Percentiles rank a stretch among this genome's conserved stretches.
Evolutionary conservation across 2,888 invertebrate genomes (phyloP).

Genomic region (Scaptomyza cyrtandrae): DNA sequence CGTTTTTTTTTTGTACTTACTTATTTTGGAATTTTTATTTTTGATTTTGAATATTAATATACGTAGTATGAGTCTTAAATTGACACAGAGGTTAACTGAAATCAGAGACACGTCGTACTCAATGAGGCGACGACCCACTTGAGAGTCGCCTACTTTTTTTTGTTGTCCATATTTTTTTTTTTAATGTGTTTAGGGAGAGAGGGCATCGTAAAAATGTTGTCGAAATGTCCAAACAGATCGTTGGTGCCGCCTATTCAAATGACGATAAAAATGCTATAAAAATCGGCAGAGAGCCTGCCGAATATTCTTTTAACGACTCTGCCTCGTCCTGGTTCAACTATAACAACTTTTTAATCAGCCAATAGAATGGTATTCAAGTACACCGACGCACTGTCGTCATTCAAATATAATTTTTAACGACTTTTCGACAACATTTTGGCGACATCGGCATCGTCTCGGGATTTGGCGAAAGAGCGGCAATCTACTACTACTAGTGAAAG

Average conservation of each 20-base stretch:
- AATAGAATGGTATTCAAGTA: conserved; percentile 56
- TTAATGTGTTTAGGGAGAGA: neutral
- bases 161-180: too few species aligned
- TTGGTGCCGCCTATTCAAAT: conserved; percentile 76
- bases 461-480: conserved; percentile 55
- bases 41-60: conserved; percentile 39
- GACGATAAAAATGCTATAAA: conserved; percentile 81
- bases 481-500: conserved; percentile 51
- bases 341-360: conserved; percentile 70
- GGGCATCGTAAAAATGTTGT: conserved; percentile 66
- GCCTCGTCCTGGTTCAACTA: conserved; percentile 68
- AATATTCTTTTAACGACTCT: conserved; percentile 51
- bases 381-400: conserved; percentile 31
- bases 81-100: conserved; percentile 70
- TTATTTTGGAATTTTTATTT: conserved; percentile 2
- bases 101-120: conserved; percentile 43
- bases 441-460: conserved; percentile 59
- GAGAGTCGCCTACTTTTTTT: conserved; percentile 51
- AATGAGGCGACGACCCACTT: conserved; percentile 60
- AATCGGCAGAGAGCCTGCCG: conserved; percentile 40
- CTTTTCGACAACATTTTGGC: conserved; percentile 62
- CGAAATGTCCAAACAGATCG: conserved; percentile 81
- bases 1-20: conserved; percentile 26
- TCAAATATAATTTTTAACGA: conserved; percentile 57
- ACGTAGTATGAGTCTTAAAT: conserved; percentile 48